Evolutionary conservation across 1,140 invertebrate species (phyloP).

Genomic region (Latrodectus geometricus): DNA sequence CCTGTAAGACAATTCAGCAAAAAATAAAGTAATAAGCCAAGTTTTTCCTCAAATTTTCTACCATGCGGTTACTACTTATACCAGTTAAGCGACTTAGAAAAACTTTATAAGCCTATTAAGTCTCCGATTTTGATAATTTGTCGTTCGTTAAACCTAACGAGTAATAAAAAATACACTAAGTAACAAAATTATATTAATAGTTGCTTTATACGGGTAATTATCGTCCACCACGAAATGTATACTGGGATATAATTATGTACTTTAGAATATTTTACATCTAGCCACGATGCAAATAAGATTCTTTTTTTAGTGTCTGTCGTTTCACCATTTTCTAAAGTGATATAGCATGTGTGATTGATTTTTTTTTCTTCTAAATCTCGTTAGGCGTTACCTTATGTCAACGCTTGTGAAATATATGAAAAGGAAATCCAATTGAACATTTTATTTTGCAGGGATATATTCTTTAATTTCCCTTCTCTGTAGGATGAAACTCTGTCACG

Average conservation of each 20-base stretch:
- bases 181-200: not conserved
- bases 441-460: conserved; percentile 19
- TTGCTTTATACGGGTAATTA: conserved; percentile 29
- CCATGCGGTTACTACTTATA: no score
- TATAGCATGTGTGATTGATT: not conserved
- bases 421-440: conserved; percentile 35
- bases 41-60: no score
- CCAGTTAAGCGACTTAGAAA: no score
- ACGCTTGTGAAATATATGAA: conserved; percentile 41
- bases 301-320: not conserved
- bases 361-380: conserved; percentile 17
- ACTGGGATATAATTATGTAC: not conserved
- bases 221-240: conserved; percentile 3
- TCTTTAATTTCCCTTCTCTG: not conserved
- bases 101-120: no score
- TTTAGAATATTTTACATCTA: not conserved
- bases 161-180: no score
- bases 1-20: no score
- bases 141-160: no score
- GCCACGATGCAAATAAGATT: conserved; percentile 21
- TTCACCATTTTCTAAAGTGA: not conserved
- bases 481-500: conserved; percentile 27
- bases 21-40: no score
- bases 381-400: conserved; percentile 41
- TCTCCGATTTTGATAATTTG: no score